Evolutionary conservation across 2,888 invertebrate species (phyloP), one percentile per base, ranked within the genome.

Genomic region (Rutpela maculata): DNA sequence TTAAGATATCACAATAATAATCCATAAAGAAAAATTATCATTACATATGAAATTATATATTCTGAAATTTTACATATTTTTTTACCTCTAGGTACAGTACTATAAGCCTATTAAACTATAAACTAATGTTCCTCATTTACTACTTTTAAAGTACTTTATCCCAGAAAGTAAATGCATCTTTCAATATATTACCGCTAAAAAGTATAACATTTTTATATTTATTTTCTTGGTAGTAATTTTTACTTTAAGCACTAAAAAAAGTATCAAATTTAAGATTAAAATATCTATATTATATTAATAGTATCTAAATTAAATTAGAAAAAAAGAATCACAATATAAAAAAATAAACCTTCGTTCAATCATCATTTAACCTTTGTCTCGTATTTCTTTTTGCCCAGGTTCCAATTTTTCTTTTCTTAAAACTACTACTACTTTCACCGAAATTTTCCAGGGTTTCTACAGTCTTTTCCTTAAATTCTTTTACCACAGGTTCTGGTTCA

Each of bases 381-480:
- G 92, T 92, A 86, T 94, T 95, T 82, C 92, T 91, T 85, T 92
- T 93, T 0, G 88, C 86, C 76, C 90, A 91, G 15, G 84, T 83
- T 77, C 91, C 91, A 17, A 94, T 89, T 90, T 94, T 95, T 76
- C 95, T 90, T 86, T 94, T 95, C 85, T 95, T 96, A 86, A 96
- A 96, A 2, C 15, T 76, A 69, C 86, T 76, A 69, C 86, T 84
- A n/a, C 89, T 88, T 77, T 89, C 89, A 76, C 91, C 91, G 2
- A 90, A 91, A 19, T 86, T 90, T 12, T 91, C 91, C 6, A 94
- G 88, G 31, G 91, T 91, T 15, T 91, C 90, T 0, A 93, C 89
- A 0, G 91, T 91, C 86, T 92, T 94, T 84, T 94, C 94, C 83
- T 92, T 92, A 84, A 94, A 94, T 81, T 90, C 91, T 66, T 88